Base-by-base conservation (phyloP, 1,140 invertebrate genomes). In the Caenorhabditis remanei region DNA sequence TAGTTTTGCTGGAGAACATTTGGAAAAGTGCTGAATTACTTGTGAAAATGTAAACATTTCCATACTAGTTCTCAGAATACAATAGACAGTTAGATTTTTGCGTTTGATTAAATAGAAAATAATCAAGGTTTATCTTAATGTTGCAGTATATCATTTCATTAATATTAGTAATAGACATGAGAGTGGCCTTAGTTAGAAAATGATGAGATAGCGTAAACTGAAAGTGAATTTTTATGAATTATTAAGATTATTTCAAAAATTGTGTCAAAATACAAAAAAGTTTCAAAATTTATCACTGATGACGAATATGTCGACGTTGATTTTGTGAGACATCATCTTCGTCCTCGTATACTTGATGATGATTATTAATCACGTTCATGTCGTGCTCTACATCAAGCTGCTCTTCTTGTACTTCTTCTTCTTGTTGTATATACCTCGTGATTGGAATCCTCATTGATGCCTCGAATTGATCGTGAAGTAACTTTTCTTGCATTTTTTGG, bases 371-470 rank as follows among this genome's bases (percentile, higher is more conserved):
- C 7, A 46, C 65, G n/a, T 71, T 19, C 13, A 63, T 46, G 53
- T 50, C 46, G 24, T 79, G 71, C n/a, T 79, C 71, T 5, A 50
- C 71, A 46, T 79, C 71, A 41, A 79, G 71, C 19, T 48, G 71
- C 24, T 79, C 71, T 79, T 79, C 71, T 41, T 79, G 71, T 13
- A 79, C 71, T 50, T 79, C 65, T 46, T 71, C 67, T n/a, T 48
- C 71, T 79, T 50, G 46, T 79, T 79, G 46, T 4, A 79, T 79
- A 50, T 79, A 79, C 41, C 71, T 41, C 6, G 71, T 79, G 9
- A 79, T 79, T 24, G 71, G 71, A 50, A 79, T 79, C 53, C 71
- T 46, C 71, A 79, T 50, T 19, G 71, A 79, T 11, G 71, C 71
- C 24, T 79, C 71, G n/a, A 53, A 79, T 41, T 79, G 71, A 19